Base-by-base conservation (phyloP, 1,140 invertebrate genomes). In the Drosophila cardini region DNA sequence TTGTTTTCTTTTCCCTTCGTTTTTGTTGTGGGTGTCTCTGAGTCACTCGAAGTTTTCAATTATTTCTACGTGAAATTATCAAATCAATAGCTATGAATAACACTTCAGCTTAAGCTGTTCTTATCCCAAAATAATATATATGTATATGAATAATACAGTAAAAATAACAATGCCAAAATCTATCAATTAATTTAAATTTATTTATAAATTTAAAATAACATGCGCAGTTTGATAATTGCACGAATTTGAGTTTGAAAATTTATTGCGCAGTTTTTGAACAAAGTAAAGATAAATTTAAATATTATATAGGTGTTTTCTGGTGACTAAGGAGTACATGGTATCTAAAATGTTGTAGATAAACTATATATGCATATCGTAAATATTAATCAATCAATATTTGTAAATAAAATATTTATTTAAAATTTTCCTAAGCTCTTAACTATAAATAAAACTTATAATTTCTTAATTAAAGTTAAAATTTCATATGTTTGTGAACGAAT, bases 11-110 rank as follows among this genome's bases (percentile, higher is more conserved):
- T 30, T 13, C 6, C n/a, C n/a, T n/a, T n/a, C n/a, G n/a, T n/a
- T n/a, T n/a, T n/a, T n/a, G 10, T 21, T 67, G 63, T 48, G 69
- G 70, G 38, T 40, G 53, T 52, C 45, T 38, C 65, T 83, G 75
- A 76, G 56, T 78, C 75, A 83, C 57, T 36, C 40, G 56, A 62
- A 72, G 38, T 52, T 6, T 34, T 18, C 34, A 43, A 72, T 72
- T 53, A 38, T 58, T 58, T 65, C 18, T 4, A n/a, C 7, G 6
- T 6, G 5, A n/a, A 2, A 34, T 64, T 16, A 42, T 32, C 11
- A 3, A 52, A 32, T 40, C 34, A 34, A 5, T 32, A 43, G 4
- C 55, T 34, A 7, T 48, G 1, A 5, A 55, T 16, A 10, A 21
- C 13, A 38, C 34, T 55, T 55, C 11, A 38, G 15, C 9, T 9